These are phyloP conservation scores for Cydia splendana DNA, from an alignment of 1,140 invertebrate species.

Conservation along the genomic window DNA sequence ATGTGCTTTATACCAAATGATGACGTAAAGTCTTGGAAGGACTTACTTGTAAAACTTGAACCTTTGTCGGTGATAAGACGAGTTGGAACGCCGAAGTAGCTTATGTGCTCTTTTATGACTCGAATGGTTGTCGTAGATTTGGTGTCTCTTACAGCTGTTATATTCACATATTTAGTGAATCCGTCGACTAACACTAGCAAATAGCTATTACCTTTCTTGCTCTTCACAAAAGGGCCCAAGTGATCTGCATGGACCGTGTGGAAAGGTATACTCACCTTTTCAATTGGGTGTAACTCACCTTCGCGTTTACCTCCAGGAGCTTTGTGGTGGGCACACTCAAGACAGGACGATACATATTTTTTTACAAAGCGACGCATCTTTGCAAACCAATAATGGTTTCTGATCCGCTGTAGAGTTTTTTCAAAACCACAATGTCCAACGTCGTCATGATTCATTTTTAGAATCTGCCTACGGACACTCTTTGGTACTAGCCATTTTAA, in stretches of 20 bases:
- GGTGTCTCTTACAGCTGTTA: not conserved
- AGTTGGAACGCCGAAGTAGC: not conserved
- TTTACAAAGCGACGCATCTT: constrained; percentile 34
- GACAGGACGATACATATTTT: constrained; percentile 34
- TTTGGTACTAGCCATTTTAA: constrained; percentile 15
- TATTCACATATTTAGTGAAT: constrained; percentile 28
- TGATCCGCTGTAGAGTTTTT: constrained; percentile 31
- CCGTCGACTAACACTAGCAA: constrained; percentile 31
- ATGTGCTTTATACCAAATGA: constrained; percentile 10
- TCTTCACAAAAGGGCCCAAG: constrained; percentile 21
- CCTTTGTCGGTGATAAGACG: constrained; percentile 16
- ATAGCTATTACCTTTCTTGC: constrained; percentile 27
- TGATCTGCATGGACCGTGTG: constrained; percentile 14
- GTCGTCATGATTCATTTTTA: constrained; percentile 33
- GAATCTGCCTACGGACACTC: not conserved
- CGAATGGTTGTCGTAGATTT: not conserved
- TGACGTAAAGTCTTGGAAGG: not conserved
- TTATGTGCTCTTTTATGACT: not conserved
- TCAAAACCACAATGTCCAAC: constrained; percentile 33
- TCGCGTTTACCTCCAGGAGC: constrained; percentile 25
- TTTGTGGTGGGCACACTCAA: constrained; percentile 35
- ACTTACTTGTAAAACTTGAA: constrained; percentile 10
- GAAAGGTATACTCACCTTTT: not conserved
- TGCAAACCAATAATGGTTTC: constrained; percentile 37
- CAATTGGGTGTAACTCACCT: constrained; percentile 31